Base-by-base conservation (phyloP, 2,888 invertebrate species). In the Polia nebulosa region DNA sequence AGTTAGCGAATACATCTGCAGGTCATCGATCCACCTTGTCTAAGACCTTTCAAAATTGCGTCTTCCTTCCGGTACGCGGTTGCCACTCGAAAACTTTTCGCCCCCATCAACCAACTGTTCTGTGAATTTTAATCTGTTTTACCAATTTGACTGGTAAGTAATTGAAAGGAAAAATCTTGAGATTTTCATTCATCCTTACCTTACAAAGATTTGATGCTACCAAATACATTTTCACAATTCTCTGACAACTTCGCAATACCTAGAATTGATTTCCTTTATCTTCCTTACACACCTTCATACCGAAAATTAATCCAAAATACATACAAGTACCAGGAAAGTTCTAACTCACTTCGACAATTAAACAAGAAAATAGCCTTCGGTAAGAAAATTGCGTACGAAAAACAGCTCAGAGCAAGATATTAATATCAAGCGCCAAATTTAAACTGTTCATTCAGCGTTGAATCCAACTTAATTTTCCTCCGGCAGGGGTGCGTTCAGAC, bases 351-450 rank as follows among this genome's bases (percentile, higher is more conserved):
- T 76, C 66, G 51, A 76, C 83, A 85, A 84, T 86, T 84, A 86
- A 87, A 86, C 83, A 83, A 76, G 72, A 79, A 84, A 86, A 87
- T 83, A 81, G 80, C 84, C 78, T 73, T 59, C 75, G 74, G 85
- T 85, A 80, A 82, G 86, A 87, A 89, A 88, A 89, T 90, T 86
- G 84, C 83, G 82, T 78, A 83, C 83, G 80, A 85, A 87, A 89
- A 90, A 88, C 85, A 89, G 86, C 87, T 86, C 84, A 83, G 74
- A 82, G 87, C 85, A 62, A 87, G 85, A 87, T 89, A 90, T 90
- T 90, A 90, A 90, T 89, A 88, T 86, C 80, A 76, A 86, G 86
- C 86, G 81, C 83, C 82, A 87, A 86, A 86, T 89, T 88, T 88
- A 83, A 89, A 89, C 86, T 83, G 84, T 89, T 88, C 88, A 87